phyloP scores from a whole-genome alignment of 2,113 vertebrate genomes.

The Cyanoliseus patagonus region DNA sequence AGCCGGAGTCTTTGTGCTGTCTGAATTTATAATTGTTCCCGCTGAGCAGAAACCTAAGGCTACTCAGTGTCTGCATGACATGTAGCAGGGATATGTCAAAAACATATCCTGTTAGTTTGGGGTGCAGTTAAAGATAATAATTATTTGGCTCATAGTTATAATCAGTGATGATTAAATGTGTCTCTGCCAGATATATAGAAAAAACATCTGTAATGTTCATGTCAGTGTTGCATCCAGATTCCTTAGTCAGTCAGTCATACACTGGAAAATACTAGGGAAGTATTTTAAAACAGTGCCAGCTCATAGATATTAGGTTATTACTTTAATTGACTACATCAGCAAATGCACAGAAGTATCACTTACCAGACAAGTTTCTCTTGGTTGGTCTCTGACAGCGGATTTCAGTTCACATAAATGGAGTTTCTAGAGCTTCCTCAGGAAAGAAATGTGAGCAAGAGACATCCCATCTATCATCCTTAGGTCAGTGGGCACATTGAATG shows the following conservation, averaged over 20 bases:
- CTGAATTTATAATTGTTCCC: not conserved
- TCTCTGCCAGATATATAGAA: not conserved
- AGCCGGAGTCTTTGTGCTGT: not conserved
- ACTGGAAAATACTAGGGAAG: not conserved
- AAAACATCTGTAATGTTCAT: not conserved
- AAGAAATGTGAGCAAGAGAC: constrained; percentile 47
- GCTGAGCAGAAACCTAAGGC: not conserved
- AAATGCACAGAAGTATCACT: constrained; percentile 32
- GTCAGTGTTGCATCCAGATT: not conserved
- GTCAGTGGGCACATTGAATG: not conserved
- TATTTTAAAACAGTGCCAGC: constrained; percentile 5
- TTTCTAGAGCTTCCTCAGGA: constrained; percentile 40
- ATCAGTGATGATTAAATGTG: not conserved
- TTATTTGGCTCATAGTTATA: not conserved
- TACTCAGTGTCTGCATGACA: not conserved
- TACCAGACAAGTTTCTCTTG: constrained; percentile 15
- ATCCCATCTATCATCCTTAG: constrained; percentile 51
- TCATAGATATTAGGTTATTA: constrained; percentile 17
- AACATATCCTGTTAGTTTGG: not conserved
- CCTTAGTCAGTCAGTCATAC: not conserved
- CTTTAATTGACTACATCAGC: constrained; percentile 49
- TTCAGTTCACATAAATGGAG: constrained; percentile 13
- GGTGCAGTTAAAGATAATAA: not conserved
- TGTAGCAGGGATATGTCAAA: not conserved
- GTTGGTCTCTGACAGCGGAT: constrained; percentile 12